Conservation (phyloP, 2,888 invertebrate genomes). For the Orthosia incerta region DNA sequence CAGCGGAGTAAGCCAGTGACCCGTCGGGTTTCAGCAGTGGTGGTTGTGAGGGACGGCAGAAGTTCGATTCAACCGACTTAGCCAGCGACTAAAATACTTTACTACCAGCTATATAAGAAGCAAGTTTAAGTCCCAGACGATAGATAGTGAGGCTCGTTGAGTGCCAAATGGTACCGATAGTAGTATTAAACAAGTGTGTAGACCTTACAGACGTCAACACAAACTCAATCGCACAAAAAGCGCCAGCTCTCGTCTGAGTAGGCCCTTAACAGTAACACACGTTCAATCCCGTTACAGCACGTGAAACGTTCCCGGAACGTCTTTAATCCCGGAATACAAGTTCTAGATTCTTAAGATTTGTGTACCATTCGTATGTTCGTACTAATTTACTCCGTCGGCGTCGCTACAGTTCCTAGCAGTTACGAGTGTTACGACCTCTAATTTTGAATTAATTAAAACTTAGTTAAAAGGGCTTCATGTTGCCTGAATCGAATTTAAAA, state of each 20-base stretch:
- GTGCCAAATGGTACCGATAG: too few relatives aligned
- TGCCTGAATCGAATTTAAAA: constrained; percentile 53
- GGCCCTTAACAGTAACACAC: background rate
- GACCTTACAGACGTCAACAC: background rate
- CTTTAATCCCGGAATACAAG: constrained; percentile 47
- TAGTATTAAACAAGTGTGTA: too few relatives aligned
- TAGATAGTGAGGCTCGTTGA: too few relatives aligned
- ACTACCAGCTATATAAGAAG: too few relatives aligned
- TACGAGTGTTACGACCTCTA: constrained; percentile 27
- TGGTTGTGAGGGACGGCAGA: too few relatives aligned
- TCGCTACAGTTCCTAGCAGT: constrained; percentile 31
- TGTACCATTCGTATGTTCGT: constrained; percentile 58
- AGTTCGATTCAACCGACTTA: too few relatives aligned
- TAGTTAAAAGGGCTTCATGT: constrained; percentile 43
- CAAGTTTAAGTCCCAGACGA: too few relatives aligned
- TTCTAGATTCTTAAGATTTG: constrained; percentile 56
- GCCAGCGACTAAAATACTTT: too few relatives aligned
- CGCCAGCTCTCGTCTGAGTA: background rate
- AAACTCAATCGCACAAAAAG: background rate
- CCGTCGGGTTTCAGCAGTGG: too few relatives aligned
- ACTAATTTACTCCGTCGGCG: constrained; percentile 39
- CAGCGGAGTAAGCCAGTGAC: too few relatives aligned
- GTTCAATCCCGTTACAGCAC: constrained; percentile 17
- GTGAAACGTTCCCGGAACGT: constrained; percentile 3
- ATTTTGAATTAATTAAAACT: constrained; percentile 62